Base-by-base conservation (phyloP, 2,113 vertebrate species). In the Eulemur rufifrons region DNA sequence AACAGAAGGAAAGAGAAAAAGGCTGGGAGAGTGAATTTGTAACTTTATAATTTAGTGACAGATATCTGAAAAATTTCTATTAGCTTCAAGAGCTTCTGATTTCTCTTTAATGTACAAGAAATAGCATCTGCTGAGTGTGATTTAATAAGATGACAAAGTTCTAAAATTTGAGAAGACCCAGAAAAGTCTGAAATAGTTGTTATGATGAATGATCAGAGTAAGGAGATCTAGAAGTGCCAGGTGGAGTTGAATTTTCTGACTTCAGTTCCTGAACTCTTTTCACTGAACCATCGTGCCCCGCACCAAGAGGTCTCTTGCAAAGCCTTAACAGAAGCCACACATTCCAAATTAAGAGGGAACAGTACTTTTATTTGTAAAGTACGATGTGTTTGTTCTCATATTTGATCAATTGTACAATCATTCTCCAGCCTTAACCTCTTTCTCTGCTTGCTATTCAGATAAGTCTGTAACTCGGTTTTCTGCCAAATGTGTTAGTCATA, bases 291-390 rank as follows among this genome's bases (percentile, higher is more conserved):
- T 0, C 1, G 2, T 25, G 14, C 10, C 6, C 84, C 17, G 45
- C 61, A 54, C 7, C 6, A 32, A 5, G 7, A 29, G 8, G 1
- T 18, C 37, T 71, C 68, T 61, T 52, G 21, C 6, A 54, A 25
- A 64, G 2, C 15, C 25, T 0, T 13, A 17, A 13, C 20, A 8
- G 52, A 63, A 94, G 4, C 2, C 2, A 50, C 1, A 32, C 8
- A 21, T 3, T 59, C 88, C 45, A 54, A 66, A 39, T 56, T 32
- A n/a, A 74, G 29, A 73, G 3, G 2, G 7, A 78, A 0, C 5
- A 18, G 11, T 34, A 2, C 9, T 83, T 50, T 39, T 69, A 34
- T 89, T 74, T 42, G 7, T 56, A 71, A 86, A 83, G 5, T 10
- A 80, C 6, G 78, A 56, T 74, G 21, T 37, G 3, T 37, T 45